These are phyloP conservation scores for Xestia sexstrigata DNA, from an alignment of 2,888 invertebrate species.

Conservation along the genomic window DNA sequence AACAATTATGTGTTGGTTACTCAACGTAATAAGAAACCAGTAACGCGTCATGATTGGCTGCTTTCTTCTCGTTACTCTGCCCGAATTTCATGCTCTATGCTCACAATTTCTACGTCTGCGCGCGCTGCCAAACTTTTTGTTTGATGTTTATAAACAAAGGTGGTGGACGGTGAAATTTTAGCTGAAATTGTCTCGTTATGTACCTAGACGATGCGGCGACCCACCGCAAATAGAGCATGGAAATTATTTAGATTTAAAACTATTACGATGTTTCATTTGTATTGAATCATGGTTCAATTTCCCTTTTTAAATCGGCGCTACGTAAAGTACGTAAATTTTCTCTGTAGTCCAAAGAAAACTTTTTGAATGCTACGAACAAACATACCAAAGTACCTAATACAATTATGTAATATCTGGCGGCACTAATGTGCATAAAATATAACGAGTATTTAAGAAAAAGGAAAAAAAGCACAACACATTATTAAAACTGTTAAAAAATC, in stretches of 20 bases:
- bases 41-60: constrained; percentile 47
- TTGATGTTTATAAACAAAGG: constrained; percentile 64
- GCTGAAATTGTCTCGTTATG: constrained; percentile 44
- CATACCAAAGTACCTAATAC: not conserved
- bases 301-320: constrained; percentile 11
- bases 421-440: not conserved
- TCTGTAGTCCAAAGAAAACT: not conserved
- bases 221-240: constrained; percentile 49
- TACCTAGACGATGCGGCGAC: not conserved
- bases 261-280: constrained; percentile 26
- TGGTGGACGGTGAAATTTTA: constrained; percentile 50
- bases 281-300: constrained; percentile 30
- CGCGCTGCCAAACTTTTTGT: constrained; percentile 42
- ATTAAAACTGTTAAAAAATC: not conserved
- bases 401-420: not conserved
- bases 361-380: not conserved
- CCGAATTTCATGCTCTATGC: constrained; percentile 59
- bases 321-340: not conserved
- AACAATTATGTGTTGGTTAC: constrained; percentile 54
- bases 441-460: not conserved
- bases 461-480: not conserved
- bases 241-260: constrained; percentile 47
- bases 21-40: constrained; percentile 37
- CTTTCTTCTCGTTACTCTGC: constrained; percentile 55
- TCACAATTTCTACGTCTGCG: constrained; percentile 56